phyloP scores from a whole-genome alignment of 2,113 vertebrate genomes.

The Myanophis thanlyinensis region DNA sequence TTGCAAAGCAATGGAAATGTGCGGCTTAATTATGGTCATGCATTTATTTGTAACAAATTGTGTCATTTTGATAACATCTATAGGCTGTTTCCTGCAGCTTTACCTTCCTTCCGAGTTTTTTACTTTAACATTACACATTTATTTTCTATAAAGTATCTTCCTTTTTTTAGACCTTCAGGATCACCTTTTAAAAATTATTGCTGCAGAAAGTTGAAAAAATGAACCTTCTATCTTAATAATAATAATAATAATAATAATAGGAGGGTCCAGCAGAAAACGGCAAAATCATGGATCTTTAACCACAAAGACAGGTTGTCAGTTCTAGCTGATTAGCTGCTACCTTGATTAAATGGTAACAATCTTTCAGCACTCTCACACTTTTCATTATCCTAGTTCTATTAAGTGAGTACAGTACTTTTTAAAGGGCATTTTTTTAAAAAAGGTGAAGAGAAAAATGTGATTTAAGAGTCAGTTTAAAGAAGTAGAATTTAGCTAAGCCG shows the following conservation, averaged over 20 bases:
- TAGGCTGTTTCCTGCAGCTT: neutral
- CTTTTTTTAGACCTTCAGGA: slow-evolving; percentile 10
- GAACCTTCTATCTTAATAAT: neutral
- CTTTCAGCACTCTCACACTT: neutral
- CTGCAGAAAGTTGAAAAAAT: neutral
- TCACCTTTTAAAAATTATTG: neutral
- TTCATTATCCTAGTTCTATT: neutral
- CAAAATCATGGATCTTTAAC: neutral
- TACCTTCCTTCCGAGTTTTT: neutral
- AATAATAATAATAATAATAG: slow-evolving; percentile 9
- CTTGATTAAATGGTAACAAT: neutral
- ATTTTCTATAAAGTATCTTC: slow-evolving; percentile 7
- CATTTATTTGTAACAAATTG: neutral
- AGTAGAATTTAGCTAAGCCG: neutral
- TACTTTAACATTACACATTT: neutral
- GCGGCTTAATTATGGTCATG: neutral
- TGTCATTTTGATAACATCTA: neutral
- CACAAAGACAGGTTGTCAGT: neutral
- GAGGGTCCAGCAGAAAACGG: neutral
- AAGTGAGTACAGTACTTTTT: neutral
- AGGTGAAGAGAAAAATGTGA: neutral
- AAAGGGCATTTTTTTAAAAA: neutral
- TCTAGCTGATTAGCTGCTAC: neutral
- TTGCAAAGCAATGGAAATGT: neutral
- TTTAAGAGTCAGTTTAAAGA: neutral